phyloP scores from a whole-genome alignment of 2,797 vertebrate genomes.

The Spea hammondii region DNA sequence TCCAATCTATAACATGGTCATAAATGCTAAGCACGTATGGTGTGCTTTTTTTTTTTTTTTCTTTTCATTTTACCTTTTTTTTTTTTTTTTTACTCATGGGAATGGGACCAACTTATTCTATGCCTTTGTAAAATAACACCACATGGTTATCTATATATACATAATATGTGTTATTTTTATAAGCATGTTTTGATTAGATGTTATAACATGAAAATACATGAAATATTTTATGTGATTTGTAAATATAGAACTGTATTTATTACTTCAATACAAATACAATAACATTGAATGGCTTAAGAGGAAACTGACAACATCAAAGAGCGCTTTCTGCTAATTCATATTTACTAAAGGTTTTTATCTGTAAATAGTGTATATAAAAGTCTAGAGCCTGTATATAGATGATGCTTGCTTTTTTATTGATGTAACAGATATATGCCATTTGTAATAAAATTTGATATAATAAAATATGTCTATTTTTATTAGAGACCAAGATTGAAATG shows the following conservation, averaged over 20 bases:
- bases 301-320: constrained; percentile 69
- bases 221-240: constrained; percentile 73
- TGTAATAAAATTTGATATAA: constrained; percentile 72
- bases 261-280: constrained; percentile 68
- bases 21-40: too few species aligned
- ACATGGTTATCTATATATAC: constrained; percentile 35
- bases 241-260: constrained; percentile 84
- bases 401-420: constrained; percentile 70
- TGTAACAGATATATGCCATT: constrained; percentile 68
- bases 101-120: constrained; percentile 6
- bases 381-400: constrained; percentile 77
- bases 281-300: constrained; percentile 63
- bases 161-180: constrained; percentile 72
- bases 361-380: constrained; percentile 77
- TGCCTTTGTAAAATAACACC: not conserved
- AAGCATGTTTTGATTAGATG: constrained; percentile 73
- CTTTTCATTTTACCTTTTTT: not conserved
- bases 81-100: not conserved
- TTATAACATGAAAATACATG: constrained; percentile 73
- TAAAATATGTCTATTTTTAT: too few species aligned
- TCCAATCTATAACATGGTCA: too few species aligned
- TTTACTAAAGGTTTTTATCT: constrained; percentile 65
- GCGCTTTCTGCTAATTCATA: constrained; percentile 59
- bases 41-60: not conserved
- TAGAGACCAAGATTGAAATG: too few species aligned